Evolutionary conservation across 2,797 vertebrate genomes (phyloP), one percentile per base, ranked within the genome.

Genomic region (Echiichthys vipera): DNA sequence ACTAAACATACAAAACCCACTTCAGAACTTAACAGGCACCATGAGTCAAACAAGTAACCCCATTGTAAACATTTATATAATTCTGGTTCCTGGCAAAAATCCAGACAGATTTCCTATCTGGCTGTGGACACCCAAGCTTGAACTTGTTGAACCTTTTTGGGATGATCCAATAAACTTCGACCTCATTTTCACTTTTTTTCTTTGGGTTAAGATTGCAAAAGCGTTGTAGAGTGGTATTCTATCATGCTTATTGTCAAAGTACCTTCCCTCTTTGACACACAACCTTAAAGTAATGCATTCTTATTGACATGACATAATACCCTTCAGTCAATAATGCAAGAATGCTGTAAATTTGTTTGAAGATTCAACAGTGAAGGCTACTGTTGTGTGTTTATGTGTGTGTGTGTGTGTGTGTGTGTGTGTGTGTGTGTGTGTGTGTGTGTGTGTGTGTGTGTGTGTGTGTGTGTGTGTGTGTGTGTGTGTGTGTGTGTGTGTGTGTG

Each of bases 81-180:
- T 71, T 73, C 25, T 39, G 17, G 32, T 74, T 74, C 51, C 58
- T 50, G 45, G 40, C n/a, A 70, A 74, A 43, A 71, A 24, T 47
- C 39, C 54, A 34, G 56, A 15, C 34, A 55, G 42, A 47, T 24
- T 59, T 73, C 54, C 65, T 66, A 71, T 73, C 73, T 70, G 7
- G 29, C 30, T 64, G 15, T 56, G 12, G 39, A 34, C 17, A 63
- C 17, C 69, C 55, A 66, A 74, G 70, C 39, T 47, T 83, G 50
- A 77, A 78, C 81, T 47, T 51, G 18, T 13, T 73, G 54, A 85
- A 75, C 77, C 14, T 32, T 57, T 56, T 9, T 22, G 3, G 18
- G 14, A 56, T 0, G 0, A 42, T 49, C 59, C 25, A 40, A 17
- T 76, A 40, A 74, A 71, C 62, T 47, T 72, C 1, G 9, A n/a